Evolutionary conservation across 2,113 vertebrate genomes (phyloP), one percentile per base, ranked within the genome.

Genomic region (Damaliscus lunatus): DNA sequence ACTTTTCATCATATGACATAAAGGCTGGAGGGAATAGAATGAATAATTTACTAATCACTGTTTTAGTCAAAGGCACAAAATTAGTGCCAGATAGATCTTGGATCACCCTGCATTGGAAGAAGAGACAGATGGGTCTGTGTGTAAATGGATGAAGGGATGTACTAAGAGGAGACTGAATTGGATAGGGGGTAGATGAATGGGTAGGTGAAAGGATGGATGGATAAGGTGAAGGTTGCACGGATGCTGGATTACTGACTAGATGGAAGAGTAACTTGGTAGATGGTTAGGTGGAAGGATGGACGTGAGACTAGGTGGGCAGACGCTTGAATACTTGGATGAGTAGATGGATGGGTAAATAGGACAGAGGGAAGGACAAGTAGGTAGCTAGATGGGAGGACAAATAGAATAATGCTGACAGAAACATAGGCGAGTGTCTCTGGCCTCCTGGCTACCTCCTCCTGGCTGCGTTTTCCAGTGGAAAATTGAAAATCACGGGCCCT

Each of bases 381-480:
- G 48, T 62, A 59, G 46, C 78, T 59, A 55, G 40, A 21, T 12
- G 16, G 16, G 50, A 67, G 43, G 93, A 43, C 2, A 29, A 48
- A 82, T 5, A 36, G 40, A 80, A 92, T 21, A n/a, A 82, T 21
- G 14, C 40, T 74, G 82, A 90, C 33, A 80, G 52, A 94, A 94
- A 90, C 40, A 90, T 0, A 78, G 59, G 52, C 50, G 0, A 74
- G 46, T 36, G 43, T 86, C 88, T 78, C 60, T 97, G 86, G 82
- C 91, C 86, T 96, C 36, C 71, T 96, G 92, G 91, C 94, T 87
- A 97, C 81, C 92, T 92, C 92, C 60, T 92, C 40, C 77, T 74
- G 80, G 78, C 90, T 96, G 94, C 80, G 87, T 88, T 96, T 97
- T 95, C 91, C 93, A 97, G 95, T 97, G 96, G 98, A 98, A 98